Evolutionary conservation across 2,797 vertebrate species (phyloP).

Genomic region (Trachops cirrhosus): DNA sequence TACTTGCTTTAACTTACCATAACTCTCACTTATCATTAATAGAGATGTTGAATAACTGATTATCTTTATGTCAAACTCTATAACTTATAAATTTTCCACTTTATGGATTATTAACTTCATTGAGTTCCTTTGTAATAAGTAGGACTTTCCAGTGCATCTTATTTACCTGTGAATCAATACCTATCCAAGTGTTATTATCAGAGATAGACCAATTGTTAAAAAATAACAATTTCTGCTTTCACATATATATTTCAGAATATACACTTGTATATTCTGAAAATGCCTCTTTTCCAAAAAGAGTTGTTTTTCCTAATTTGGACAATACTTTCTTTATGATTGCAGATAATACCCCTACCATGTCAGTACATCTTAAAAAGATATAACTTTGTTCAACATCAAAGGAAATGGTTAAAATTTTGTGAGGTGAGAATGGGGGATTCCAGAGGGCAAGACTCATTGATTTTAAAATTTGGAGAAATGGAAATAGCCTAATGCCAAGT

Average conservation of each 20-base stretch:
- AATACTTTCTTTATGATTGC: not conserved
- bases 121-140: slow-evolving; percentile 5
- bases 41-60: not conserved
- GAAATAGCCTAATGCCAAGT: not conserved
- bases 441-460: not conserved
- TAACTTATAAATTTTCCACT: not conserved
- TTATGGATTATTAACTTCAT: slow-evolving; percentile 40
- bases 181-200: not conserved
- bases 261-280: slow-evolving; percentile 22
- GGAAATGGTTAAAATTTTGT: not conserved
- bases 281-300: not conserved
- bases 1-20: not conserved
- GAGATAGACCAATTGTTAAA: slow-evolving; percentile 12
- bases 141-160: not conserved
- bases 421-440: rapidly evolving
- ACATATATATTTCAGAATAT: not conserved
- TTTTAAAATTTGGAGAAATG: slow-evolving; percentile 10
- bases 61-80: not conserved
- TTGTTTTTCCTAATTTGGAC: not conserved
- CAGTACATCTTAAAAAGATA: not conserved
- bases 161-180: not conserved
- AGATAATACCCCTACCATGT: not conserved
- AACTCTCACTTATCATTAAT: not conserved
- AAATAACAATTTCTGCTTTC: not conserved
- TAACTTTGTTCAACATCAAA: not conserved